A percentile compares a stretch with the other conserved stretches of the same genome.
phyloP scores from a whole-genome alignment of 1,140 invertebrate species.

The Neocloeon triangulifer region DNA sequence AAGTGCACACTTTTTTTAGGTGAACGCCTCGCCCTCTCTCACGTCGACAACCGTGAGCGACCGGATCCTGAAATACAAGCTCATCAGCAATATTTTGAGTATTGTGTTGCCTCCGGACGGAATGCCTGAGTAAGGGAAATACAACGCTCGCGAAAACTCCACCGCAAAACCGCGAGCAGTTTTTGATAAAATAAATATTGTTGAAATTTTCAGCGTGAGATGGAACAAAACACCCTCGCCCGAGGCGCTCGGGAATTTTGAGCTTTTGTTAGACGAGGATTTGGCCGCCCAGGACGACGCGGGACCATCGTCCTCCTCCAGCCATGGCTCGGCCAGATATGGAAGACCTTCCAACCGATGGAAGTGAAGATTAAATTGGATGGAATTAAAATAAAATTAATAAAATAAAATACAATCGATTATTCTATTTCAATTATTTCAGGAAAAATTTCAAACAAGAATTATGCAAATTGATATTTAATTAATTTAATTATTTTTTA shows the following conservation, averaged over 20 bases:
- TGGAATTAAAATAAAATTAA: background rate
- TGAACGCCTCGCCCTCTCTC: conserved; percentile 86
- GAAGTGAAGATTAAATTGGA: conserved; percentile 11
- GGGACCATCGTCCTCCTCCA: conserved; percentile 5
- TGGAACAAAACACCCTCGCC: conserved; percentile 72
- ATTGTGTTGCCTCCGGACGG: conserved; percentile 77
- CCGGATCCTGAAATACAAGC: conserved; percentile 83
- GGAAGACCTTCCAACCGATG: conserved; percentile 15
- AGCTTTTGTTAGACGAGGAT: conserved; percentile 72
- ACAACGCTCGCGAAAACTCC: no score
- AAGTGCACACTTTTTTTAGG: conserved; percentile 21
- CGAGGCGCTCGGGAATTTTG: conserved; percentile 70
- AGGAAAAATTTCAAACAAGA: no score
- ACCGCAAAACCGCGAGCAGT: no score
- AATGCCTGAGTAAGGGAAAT: conserved; percentile 68
- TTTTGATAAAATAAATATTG: background rate
- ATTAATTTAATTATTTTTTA: no score
- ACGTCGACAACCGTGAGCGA: conserved; percentile 90
- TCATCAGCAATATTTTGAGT: conserved; percentile 86
- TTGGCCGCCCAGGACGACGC: conserved; percentile 29
- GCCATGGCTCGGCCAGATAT: conserved; percentile 9
- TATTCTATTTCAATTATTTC: no score
- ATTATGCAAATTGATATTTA: no score
- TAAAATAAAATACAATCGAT: no score
- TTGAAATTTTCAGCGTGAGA: conserved; percentile 34